A percentile compares a stretch with the other conserved stretches of the same genome.
Evolutionary conservation across 2,113 vertebrate genomes (phyloP).

Genomic region (Alethe castanea): DNA sequence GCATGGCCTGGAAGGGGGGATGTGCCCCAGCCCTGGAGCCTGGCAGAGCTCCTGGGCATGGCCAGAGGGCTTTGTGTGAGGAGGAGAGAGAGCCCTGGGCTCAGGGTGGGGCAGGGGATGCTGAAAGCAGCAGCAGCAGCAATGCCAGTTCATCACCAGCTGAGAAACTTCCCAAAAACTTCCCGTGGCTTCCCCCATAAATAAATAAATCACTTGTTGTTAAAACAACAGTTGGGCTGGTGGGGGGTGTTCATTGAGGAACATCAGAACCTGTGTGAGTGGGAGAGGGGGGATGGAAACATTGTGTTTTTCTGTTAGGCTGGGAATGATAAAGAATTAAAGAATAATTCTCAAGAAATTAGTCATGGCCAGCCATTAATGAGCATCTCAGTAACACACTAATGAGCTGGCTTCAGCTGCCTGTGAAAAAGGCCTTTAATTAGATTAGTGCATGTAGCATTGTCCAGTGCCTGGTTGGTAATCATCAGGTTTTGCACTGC

Average conservation of each 20-base stretch:
- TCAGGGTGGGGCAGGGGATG: neutral
- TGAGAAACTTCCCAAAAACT: neutral
- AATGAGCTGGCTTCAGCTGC: slow-evolving; percentile 60
- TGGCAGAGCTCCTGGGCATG: neutral
- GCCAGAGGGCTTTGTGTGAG: neutral
- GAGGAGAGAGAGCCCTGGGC: neutral
- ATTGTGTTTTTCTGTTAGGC: neutral
- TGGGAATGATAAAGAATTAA: slow-evolving; percentile 59
- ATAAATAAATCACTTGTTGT: slow-evolving; percentile 5
- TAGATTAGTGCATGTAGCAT: slow-evolving; percentile 70
- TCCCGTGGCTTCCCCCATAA: neutral
- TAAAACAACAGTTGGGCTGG: neutral
- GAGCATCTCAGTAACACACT: slow-evolving; percentile 52
- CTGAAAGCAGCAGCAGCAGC: neutral
- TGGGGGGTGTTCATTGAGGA: neutral
- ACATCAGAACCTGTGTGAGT: neutral
- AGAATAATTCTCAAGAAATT: slow-evolving; percentile 65
- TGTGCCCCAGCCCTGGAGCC: rapidly evolving
- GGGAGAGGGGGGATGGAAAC: neutral
- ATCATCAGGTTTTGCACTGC: slow-evolving; percentile 47
- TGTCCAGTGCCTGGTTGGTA: slow-evolving; percentile 45
- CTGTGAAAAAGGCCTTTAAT: slow-evolving; percentile 64
- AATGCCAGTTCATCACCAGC: neutral
- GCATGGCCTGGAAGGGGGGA: rapidly evolving
- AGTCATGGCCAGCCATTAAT: slow-evolving; percentile 60